Percentiles rank a stretch among this genome's conserved stretches.
phyloP scores from a whole-genome alignment of 2,888 invertebrate species.

The Diachrysia chrysitis region DNA sequence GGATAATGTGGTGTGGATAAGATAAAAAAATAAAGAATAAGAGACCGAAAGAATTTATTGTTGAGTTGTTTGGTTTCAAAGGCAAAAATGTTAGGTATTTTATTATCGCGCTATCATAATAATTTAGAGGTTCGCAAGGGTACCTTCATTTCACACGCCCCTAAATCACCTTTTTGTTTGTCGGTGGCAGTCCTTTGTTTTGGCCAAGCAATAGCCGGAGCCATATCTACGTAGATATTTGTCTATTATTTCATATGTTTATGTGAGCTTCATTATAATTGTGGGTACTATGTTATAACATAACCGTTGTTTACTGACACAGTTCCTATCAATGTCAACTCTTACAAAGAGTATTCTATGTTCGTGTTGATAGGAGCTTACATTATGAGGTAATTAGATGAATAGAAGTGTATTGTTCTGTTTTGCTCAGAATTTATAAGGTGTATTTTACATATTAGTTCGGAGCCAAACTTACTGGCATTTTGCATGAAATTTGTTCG shows the following conservation, averaged over 20 bases:
- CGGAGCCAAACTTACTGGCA: constrained; percentile 24
- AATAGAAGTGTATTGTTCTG: constrained; percentile 44
- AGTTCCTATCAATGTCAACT: constrained; percentile 26
- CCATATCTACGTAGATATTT: constrained; percentile 60
- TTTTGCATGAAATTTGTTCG: constrained; percentile 25
- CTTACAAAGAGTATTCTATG: constrained; percentile 34
- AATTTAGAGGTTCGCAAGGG: constrained; percentile 69
- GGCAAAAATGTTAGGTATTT: constrained; percentile 55
- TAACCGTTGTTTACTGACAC: constrained; percentile 40
- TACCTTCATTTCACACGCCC: constrained; percentile 75
- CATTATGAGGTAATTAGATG: constrained; percentile 30
- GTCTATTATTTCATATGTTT: constrained; percentile 54
- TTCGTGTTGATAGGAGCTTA: constrained; percentile 39
- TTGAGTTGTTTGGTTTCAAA: constrained; percentile 39
- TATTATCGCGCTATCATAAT: constrained; percentile 66
- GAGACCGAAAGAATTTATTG: constrained; percentile 30
- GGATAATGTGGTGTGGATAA: constrained; percentile 29
- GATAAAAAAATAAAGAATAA: constrained; percentile 30
- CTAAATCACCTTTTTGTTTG: constrained; percentile 83
- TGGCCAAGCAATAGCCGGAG: constrained; percentile 64
- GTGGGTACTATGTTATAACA: constrained; percentile 31
- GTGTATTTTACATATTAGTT: constrained; percentile 37
- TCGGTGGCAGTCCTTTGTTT: constrained; percentile 77
- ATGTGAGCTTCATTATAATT: constrained; percentile 47
- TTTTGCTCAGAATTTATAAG: constrained; percentile 36